Conservation (phyloP, 2,797 vertebrate species). For the Glossophaga mutica region DNA sequence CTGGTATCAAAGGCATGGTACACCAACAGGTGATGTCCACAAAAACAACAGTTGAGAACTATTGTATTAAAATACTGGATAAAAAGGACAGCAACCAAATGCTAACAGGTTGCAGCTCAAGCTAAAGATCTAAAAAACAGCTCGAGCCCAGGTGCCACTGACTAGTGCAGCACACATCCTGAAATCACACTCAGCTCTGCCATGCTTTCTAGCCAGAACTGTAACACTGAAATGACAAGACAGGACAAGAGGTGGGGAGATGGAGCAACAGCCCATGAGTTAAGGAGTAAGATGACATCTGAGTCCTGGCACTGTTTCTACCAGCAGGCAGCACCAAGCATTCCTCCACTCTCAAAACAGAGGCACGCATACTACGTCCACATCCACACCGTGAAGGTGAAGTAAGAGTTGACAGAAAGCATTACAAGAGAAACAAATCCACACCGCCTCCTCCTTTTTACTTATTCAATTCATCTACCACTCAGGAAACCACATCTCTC, state of each 20-base stretch:
- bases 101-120: neutral
- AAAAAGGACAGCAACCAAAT: neutral
- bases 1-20: rapidly evolving
- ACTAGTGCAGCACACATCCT: neutral
- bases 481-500: neutral
- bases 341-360: neutral
- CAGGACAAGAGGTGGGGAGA: neutral
- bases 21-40: neutral
- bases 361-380: neutral
- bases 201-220: neutral
- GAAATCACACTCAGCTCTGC: neutral
- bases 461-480: neutral
- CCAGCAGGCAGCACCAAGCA: neutral
- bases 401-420: neutral
- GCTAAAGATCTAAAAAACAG: neutral
- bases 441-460: neutral
- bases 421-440: neutral
- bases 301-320: neutral
- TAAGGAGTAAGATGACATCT: neutral
- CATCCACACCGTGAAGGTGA: neutral
- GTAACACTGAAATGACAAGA: neutral
- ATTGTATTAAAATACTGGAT: neutral
- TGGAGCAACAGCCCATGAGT: neutral
- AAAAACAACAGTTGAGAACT: neutral
- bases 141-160: neutral